Evolutionary conservation across 2,113 vertebrate species (phyloP).

Genomic region (Neopipo cinnamomea): DNA sequence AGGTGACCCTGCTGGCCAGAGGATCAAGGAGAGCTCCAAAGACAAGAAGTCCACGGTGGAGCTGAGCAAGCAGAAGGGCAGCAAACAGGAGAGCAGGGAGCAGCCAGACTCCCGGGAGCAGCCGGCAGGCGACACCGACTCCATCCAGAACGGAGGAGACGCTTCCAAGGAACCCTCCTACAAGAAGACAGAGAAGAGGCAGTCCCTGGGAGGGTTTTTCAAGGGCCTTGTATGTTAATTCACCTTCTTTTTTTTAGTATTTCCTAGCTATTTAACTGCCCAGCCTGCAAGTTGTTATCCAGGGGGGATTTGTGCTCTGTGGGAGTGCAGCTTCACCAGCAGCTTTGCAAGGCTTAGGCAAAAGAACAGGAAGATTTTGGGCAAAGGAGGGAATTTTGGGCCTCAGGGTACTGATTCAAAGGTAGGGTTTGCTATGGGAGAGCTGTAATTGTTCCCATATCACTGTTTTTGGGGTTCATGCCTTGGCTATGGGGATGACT

Average conservation of each 20-base stretch:
- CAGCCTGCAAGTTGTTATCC: background rate
- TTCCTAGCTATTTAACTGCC: background rate
- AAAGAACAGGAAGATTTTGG: background rate
- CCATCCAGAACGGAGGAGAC: conserved; percentile 73
- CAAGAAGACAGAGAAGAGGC: conserved; percentile 87
- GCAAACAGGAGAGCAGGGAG: conserved; percentile 62
- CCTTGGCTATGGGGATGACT: background rate
- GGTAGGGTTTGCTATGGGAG: background rate
- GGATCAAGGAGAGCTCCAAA: conserved; percentile 71
- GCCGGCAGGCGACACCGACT: background rate
- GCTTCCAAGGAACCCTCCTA: conserved; percentile 48
- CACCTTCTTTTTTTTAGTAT: background rate
- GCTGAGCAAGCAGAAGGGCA: conserved; percentile 47
- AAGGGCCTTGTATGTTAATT: conserved; percentile 84
- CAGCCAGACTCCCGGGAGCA: conserved; percentile 16
- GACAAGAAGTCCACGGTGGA: conserved; percentile 62
- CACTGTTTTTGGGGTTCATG: background rate
- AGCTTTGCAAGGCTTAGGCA: background rate
- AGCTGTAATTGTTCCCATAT: background rate
- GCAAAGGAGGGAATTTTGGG: background rate
- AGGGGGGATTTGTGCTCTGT: rapidly evolving
- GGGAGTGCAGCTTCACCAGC: background rate
- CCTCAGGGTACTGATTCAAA: background rate
- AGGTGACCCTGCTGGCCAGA: conserved; percentile 67
- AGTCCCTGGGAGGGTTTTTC: conserved; percentile 89